A percentile compares a stretch with the other conserved stretches of the same genome.
phyloP scores from a whole-genome alignment of 2,888 invertebrate genomes.

The Mythimna lalbum region DNA sequence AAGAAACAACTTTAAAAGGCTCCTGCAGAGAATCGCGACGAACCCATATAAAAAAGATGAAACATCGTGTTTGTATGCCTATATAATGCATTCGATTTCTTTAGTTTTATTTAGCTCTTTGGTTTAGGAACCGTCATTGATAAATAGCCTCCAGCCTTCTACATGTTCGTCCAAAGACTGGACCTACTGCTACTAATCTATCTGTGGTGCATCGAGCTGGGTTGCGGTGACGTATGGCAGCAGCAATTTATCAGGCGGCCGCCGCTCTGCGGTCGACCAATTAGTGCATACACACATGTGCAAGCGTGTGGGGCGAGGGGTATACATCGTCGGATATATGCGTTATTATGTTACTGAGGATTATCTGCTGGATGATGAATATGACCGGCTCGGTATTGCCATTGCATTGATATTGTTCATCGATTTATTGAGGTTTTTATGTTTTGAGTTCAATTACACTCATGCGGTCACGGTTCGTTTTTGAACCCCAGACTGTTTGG shows the following conservation, averaged over 20 bases:
- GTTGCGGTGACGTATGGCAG: conserved; percentile 54
- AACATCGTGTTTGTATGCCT: too few species aligned
- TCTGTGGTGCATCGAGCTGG: conserved; percentile 46
- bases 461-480: background rate
- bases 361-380: background rate
- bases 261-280: conserved; percentile 63
- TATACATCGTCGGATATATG: background rate
- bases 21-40: too few species aligned
- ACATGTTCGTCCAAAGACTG: conserved; percentile 4
- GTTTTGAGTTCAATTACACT: background rate
- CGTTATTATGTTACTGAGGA: conserved; percentile 7
- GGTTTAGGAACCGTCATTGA: background rate
- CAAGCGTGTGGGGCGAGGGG: background rate
- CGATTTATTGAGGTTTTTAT: background rate
- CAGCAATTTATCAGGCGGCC: conserved; percentile 60
- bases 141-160: background rate
- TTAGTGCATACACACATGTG: conserved; percentile 57
- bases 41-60: too few species aligned
- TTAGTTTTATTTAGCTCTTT: too few species aligned
- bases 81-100: too few species aligned
- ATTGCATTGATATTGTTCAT: background rate
- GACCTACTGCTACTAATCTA: conserved; percentile 21
- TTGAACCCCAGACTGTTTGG: too few species aligned
- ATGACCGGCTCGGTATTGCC: background rate
- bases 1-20: too few species aligned